Evolutionary conservation across 1,140 invertebrate species (phyloP).

Genomic region (Zaprionus africanus): DNA sequence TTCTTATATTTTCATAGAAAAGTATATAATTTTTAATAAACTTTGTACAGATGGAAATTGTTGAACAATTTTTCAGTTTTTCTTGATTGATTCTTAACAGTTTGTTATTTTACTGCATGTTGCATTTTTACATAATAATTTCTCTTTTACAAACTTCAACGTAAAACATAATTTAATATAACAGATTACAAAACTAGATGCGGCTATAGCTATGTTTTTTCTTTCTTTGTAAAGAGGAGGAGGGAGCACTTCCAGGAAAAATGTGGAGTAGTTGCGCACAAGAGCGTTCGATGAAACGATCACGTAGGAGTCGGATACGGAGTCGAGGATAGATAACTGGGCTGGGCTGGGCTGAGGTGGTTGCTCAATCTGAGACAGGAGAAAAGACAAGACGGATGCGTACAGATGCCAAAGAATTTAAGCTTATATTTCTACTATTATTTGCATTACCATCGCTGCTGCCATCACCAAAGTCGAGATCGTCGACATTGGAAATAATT

Average conservation of each 20-base stretch:
- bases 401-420: slow-evolving; percentile 15
- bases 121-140: slow-evolving; percentile 30
- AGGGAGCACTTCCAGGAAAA: slow-evolving; percentile 13
- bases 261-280: not conserved
- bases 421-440: slow-evolving; percentile 5
- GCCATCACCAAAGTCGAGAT: slow-evolving; percentile 43
- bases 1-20: slow-evolving; percentile 50
- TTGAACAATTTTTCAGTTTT: slow-evolving; percentile 57
- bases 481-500: slow-evolving; percentile 41
- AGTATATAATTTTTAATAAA: slow-evolving; percentile 49
- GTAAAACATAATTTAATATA: slow-evolving; percentile 56
- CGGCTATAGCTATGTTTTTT: slow-evolving; percentile 14
- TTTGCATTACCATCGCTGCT: slow-evolving; percentile 55
- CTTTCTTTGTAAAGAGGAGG: slow-evolving; percentile 10
- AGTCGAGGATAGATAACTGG: slow-evolving; percentile 8
- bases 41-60: slow-evolving; percentile 71
- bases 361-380: slow-evolving; percentile 47
- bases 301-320: slow-evolving; percentile 5
- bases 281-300: slow-evolving; percentile 18
- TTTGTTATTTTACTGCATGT: slow-evolving; percentile 7
- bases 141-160: slow-evolving; percentile 54
- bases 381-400: slow-evolving; percentile 34
- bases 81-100: slow-evolving; percentile 53
- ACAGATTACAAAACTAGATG: slow-evolving; percentile 53
- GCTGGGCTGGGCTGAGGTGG: not conserved